Evolutionary conservation across 2,797 vertebrate genomes (phyloP), one percentile per base, ranked within the genome.

Genomic region (Gila robusta): DNA sequence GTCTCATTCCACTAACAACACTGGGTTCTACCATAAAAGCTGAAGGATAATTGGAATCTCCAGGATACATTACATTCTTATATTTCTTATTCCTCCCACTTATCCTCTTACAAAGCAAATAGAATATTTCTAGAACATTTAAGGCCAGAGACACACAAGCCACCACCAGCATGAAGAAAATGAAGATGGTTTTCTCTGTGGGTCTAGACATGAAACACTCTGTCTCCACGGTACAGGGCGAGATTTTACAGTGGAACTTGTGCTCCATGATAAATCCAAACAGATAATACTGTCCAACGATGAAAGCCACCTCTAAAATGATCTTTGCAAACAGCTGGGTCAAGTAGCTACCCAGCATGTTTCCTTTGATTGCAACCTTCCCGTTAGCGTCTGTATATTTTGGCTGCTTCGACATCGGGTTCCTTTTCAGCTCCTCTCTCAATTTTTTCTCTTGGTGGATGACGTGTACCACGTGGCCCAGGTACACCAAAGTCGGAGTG

Each of bases 131-230:
- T 8, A 96, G 39, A 39, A 98, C 87, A 87, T 96, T 98, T 69
- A 99, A 96, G 39, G 94, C 82, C 85, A 98, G 94, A 8, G 97
- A 98, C 69, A 98, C 88, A 26, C 97, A 91, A 1, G 96, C 96
- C 41, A 98, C 96, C 44, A 93, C 96, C 76, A 98, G 89, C 97
- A 98, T 98, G 91, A 98, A 98, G 83, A 98, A 88, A 89, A 97
- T 97, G 89, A 98, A 98, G 92, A 98, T 94, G 1, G 93, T 97
- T 91, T 98, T 98, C 93, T 98, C 97, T 0, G 96, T 98, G 80
- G 97, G 97, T 74, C 97, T 96, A 5, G 97, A 98, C 86, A 97
- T 93, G 76, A 95, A 98, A 90, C 97, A 98, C 89, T 97, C 95
- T 10, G 96, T 95, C 0, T 84, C 87, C 0, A 6, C 0, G 0